These are phyloP conservation scores for Thereva nobilitata DNA, from an alignment of 2,888 invertebrate genomes.

Conservation along the genomic window DNA sequence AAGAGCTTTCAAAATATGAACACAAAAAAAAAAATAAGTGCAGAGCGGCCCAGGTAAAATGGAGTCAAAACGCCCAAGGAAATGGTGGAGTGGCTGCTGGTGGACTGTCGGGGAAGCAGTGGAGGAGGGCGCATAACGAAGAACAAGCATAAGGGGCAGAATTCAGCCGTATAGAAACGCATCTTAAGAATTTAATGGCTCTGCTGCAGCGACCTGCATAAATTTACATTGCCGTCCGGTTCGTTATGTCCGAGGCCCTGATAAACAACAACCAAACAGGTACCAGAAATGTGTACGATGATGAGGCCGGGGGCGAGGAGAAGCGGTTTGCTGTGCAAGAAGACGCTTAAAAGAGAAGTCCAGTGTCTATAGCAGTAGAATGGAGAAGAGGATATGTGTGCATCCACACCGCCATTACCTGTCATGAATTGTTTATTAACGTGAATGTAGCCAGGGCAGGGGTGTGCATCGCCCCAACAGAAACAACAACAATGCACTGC, in stretches of 20 bases:
- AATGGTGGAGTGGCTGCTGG: not conserved
- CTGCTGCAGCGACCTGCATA: slow-evolving; percentile 5
- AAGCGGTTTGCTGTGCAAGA: not conserved
- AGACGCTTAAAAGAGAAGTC: too few species aligned
- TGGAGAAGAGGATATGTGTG: slow-evolving; percentile 7
- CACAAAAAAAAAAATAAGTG: slow-evolving; percentile 2
- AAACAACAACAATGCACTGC: too few species aligned
- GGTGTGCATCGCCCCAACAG: too few species aligned
- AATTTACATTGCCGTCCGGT: slow-evolving; percentile 18
- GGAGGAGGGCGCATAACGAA: not conserved
- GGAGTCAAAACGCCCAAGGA: slow-evolving; percentile 11
- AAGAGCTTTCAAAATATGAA: not conserved
- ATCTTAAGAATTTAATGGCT: slow-evolving; percentile 23
- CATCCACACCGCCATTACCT: slow-evolving; percentile 22
- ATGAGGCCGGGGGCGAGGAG: not conserved
- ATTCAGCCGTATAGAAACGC: not conserved
- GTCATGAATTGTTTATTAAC: slow-evolving; percentile 33
- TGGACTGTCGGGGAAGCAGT: not conserved
- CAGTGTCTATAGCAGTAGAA: not conserved
- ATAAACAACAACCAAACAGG: slow-evolving; percentile 1
- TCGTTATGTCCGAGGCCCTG: not conserved
- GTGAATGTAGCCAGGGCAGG: not conserved
- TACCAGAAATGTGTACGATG: not conserved
- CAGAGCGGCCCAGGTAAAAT: not conserved
- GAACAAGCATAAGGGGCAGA: not conserved